Evolutionary conservation across 2,113 vertebrate genomes (phyloP).

Genomic region (Paradisaea rubra): DNA sequence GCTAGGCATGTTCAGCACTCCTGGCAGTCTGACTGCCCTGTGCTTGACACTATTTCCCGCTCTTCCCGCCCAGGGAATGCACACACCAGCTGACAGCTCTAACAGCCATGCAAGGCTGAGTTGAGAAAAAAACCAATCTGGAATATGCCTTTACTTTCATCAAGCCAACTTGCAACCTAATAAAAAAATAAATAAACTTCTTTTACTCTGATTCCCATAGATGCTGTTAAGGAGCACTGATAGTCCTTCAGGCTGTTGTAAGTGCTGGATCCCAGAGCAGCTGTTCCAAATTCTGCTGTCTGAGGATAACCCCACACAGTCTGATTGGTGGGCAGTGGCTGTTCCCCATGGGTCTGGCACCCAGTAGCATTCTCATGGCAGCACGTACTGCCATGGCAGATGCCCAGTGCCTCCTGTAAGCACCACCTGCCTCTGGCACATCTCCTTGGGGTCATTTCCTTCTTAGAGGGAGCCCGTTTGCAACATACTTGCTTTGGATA

Average conservation of each 20-base stretch:
- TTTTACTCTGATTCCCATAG: background rate
- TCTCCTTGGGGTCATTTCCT: rapidly evolving
- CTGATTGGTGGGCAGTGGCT: background rate
- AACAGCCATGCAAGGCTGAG: background rate
- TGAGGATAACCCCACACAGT: too few species aligned
- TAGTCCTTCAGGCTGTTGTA: background rate
- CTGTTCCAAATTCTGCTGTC: background rate
- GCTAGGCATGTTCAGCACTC: background rate
- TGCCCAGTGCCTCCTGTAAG: background rate
- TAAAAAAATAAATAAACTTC: background rate
- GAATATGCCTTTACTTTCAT: background rate
- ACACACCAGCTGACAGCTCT: background rate
- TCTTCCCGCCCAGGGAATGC: background rate
- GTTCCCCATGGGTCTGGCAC: background rate
- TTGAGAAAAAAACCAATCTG: background rate
- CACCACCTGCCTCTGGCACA: background rate
- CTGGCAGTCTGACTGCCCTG: background rate
- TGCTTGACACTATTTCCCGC: background rate
- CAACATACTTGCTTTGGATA: background rate
- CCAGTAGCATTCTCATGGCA: rapidly evolving
- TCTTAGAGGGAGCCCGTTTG: background rate
- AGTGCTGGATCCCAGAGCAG: background rate
- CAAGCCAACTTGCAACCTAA: background rate
- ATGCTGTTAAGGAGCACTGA: background rate
- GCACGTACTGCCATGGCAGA: rapidly evolving